phyloP scores from a whole-genome alignment of 2,888 invertebrate genomes.

The Teleogryllus oceanicus region DNA sequence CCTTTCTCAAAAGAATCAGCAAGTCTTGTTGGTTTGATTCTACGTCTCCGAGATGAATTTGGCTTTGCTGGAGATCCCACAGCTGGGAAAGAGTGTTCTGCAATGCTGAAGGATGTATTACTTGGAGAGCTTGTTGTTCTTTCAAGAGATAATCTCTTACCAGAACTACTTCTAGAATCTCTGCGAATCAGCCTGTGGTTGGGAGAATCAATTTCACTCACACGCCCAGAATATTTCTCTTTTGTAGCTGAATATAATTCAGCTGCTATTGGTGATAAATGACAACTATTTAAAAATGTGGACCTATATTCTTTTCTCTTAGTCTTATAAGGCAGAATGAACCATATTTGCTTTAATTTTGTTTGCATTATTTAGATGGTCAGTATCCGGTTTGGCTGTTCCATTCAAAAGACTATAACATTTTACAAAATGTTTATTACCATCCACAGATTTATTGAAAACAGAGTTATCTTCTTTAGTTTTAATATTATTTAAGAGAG shows the following conservation, averaged over 20 bases:
- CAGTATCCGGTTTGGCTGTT: neutral
- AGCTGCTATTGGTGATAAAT: neutral
- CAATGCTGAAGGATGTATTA: neutral
- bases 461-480: neutral
- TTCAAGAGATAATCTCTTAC: neutral
- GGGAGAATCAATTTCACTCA: conserved; percentile 18
- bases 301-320: neutral
- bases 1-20: conserved; percentile 18
- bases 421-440: neutral
- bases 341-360: neutral
- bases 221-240: neutral
- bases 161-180: neutral
- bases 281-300: neutral
- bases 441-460: neutral
- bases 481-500: neutral
- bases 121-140: neutral
- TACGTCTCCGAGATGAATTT: neutral
- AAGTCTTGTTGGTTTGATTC: neutral
- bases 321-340: neutral
- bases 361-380: neutral
- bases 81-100: neutral
- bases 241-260: neutral
- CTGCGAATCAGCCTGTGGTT: neutral
- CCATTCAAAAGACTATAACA: neutral
- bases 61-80: neutral